Evolutionary conservation across 2,113 vertebrate genomes (phyloP).

Genomic region (Todiramphus saurophagus): DNA sequence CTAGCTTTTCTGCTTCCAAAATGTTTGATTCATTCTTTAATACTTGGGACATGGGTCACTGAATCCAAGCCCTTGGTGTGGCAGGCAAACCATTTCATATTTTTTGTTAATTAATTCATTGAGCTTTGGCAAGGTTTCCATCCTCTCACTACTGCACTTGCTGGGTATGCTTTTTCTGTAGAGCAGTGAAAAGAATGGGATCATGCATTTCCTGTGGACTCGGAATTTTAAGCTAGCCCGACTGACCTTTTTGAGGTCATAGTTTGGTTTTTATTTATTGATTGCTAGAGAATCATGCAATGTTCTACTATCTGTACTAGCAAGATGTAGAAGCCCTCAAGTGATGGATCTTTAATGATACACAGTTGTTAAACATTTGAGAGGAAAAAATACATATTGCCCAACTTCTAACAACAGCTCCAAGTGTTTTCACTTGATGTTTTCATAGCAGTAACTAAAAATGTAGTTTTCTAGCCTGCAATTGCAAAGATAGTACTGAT

Average conservation of each 20-base stretch:
- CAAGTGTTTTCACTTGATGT: background rate
- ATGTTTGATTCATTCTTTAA: background rate
- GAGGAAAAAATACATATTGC: background rate
- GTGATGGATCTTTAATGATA: background rate
- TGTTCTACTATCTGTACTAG: background rate
- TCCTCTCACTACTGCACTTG: background rate
- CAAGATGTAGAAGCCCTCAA: background rate
- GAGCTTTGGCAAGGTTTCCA: background rate
- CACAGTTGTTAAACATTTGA: background rate
- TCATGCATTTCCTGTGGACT: background rate
- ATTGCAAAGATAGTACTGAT: background rate
- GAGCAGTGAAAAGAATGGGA: background rate
- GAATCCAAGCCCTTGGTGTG: background rate
- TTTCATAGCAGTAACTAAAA: background rate
- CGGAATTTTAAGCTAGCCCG: background rate
- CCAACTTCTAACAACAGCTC: background rate
- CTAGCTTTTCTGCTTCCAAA: background rate
- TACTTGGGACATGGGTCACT: rapidly evolving
- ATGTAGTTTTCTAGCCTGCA: background rate
- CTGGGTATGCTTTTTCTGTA: background rate
- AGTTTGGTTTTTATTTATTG: background rate
- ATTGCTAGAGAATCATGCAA: background rate
- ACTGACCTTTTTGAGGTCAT: background rate
- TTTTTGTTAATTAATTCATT: background rate
- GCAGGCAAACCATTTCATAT: background rate